Evolutionary conservation across 1,140 invertebrate genomes (phyloP).

Genomic region (Chironomus tepperi): DNA sequence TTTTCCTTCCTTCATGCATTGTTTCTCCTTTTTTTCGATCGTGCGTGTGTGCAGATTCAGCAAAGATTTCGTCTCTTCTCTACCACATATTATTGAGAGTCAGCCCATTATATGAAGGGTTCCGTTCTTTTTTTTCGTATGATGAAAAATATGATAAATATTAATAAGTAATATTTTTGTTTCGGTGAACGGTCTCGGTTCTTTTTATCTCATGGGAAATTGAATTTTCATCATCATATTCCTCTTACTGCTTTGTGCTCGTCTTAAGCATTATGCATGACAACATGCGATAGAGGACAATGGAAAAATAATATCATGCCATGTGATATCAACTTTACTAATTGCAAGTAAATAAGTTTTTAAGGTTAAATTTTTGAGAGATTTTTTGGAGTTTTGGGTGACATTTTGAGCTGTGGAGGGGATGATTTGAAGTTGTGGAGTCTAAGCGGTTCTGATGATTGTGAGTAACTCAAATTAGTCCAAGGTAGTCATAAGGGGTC

Average conservation of each 20-base stretch:
- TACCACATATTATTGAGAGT: too few species aligned
- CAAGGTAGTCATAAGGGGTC: too few species aligned
- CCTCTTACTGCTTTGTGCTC: too few species aligned
- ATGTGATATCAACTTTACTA: not conserved
- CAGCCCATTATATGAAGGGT: not conserved
- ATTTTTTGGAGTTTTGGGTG: too few species aligned
- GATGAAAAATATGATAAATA: slow-evolving; percentile 10
- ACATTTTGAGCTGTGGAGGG: too few species aligned
- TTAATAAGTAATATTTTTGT: slow-evolving; percentile 10
- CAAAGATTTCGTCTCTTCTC: not conserved
- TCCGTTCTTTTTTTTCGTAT: not conserved
- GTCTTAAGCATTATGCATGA: not conserved
- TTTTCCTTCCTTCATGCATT: not conserved
- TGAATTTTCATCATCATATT: slow-evolving; percentile 3
- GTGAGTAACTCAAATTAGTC: too few species aligned
- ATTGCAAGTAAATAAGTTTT: not conserved
- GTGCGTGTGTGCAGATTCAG: slow-evolving; percentile 22
- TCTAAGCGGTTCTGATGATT: too few species aligned
- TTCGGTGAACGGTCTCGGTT: not conserved
- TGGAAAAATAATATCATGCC: not conserved
- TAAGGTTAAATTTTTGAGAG: too few species aligned
- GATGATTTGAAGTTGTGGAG: too few species aligned
- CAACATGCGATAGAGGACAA: too few species aligned
- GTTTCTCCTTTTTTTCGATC: not conserved
- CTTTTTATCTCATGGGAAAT: not conserved